phyloP scores from a whole-genome alignment of 2,888 invertebrate species.

The Psococerastis gibbosa region DNA sequence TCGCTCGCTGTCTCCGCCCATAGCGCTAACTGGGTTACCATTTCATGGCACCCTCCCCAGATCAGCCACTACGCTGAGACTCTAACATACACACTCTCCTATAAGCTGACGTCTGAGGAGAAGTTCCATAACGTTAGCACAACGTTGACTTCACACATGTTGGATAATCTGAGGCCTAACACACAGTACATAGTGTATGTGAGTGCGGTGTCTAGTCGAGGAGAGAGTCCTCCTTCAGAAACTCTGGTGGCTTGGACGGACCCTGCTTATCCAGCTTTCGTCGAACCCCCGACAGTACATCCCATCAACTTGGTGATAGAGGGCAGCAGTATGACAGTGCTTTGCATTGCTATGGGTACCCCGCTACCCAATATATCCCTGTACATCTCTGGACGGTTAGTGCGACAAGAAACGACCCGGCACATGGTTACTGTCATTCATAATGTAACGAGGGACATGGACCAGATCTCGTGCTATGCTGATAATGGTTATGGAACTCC shows the following conservation, averaged over 20 bases:
- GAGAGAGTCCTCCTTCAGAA: constrained; percentile 59
- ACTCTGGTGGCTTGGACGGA: constrained; percentile 73
- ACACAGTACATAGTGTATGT: constrained; percentile 67
- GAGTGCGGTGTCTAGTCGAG: constrained; percentile 44
- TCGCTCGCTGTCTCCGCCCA: constrained; percentile 57
- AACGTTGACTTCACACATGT: constrained; percentile 46
- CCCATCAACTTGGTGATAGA: constrained; percentile 67
- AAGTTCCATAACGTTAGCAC: constrained; percentile 42
- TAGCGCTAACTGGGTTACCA: constrained; percentile 62
- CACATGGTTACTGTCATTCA: constrained; percentile 77
- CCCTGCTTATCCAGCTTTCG: constrained; percentile 69
- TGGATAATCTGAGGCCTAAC: constrained; percentile 55
- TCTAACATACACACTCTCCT: constrained; percentile 49
- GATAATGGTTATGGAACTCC: constrained; percentile 77
- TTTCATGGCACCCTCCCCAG: constrained; percentile 72
- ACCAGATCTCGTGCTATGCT: constrained; percentile 70
- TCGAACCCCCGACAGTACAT: constrained; percentile 72
- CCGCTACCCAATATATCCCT: constrained; percentile 70
- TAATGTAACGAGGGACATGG: constrained; percentile 69
- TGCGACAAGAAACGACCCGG: constrained; percentile 61
- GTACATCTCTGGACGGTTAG: constrained; percentile 57
- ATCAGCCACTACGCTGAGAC: constrained; percentile 62
- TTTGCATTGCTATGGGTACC: constrained; percentile 69
- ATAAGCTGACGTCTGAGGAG: constrained; percentile 43
- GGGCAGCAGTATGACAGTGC: constrained; percentile 69